These are phyloP conservation scores for Tetramorium bicarinatum DNA, from an alignment of 2,888 invertebrate species.

Conservation along the genomic window DNA sequence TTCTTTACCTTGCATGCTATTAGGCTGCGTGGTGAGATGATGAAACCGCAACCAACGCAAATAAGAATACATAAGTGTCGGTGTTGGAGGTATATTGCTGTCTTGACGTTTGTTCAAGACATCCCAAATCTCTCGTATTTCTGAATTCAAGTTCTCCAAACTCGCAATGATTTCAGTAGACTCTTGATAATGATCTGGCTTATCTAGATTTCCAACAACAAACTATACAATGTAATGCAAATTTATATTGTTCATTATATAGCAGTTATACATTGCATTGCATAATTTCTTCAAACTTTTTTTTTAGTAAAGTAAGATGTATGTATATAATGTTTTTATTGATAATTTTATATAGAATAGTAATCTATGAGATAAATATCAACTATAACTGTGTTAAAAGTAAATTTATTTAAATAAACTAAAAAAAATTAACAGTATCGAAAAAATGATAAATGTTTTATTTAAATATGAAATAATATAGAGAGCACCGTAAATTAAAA, in stretches of 20 bases:
- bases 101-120: slow-evolving; percentile 89
- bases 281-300: neutral
- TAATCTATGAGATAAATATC: neutral
- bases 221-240: slow-evolving; percentile 47
- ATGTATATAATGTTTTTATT: neutral
- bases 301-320: neutral
- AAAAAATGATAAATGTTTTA: neutral
- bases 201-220: slow-evolving; percentile 77
- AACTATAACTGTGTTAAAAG: neutral
- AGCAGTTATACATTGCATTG: neutral
- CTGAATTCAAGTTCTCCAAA: slow-evolving; percentile 90
- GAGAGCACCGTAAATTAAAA: neutral
- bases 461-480: neutral
- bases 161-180: slow-evolving; percentile 91
- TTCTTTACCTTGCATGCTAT: slow-evolving; percentile 79
- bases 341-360: neutral
- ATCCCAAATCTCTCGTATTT: slow-evolving; percentile 91
- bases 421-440: neutral
- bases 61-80: slow-evolving; percentile 88
- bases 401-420: neutral
- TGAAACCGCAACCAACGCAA: slow-evolving; percentile 87
- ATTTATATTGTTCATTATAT: slow-evolving; percentile 23
- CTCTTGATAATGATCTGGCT: slow-evolving; percentile 88
- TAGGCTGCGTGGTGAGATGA: slow-evolving; percentile 79
- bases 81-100: slow-evolving; percentile 87